Conservation (phyloP, 2,113 vertebrate species). For the Heteronetta atricapilla region DNA sequence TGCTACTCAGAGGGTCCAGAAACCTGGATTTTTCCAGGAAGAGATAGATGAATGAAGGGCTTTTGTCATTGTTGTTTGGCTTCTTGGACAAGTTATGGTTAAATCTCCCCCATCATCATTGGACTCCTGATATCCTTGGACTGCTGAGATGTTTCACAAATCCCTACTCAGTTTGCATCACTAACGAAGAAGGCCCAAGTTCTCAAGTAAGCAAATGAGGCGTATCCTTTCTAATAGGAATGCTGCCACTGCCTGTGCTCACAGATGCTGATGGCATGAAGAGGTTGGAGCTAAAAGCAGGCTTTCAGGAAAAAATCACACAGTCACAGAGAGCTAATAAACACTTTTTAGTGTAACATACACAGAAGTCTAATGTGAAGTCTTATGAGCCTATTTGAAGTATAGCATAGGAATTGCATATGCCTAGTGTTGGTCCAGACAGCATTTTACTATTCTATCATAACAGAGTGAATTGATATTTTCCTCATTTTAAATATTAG, state of each 20-base stretch:
- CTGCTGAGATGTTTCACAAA: not conserved
- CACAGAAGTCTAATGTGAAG: not conserved
- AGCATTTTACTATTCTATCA: not conserved
- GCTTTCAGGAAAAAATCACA: not conserved
- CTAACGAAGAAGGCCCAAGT: not conserved
- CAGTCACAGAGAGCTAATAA: not conserved
- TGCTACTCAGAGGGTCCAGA: not conserved
- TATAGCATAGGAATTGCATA: not conserved
- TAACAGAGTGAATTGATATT: not conserved
- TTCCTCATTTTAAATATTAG: not conserved
- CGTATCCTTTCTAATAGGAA: not conserved
- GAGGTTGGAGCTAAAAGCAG: not conserved
- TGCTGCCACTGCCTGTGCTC: not conserved
- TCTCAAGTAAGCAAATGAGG: not conserved
- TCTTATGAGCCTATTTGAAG: not conserved
- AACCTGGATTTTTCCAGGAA: not conserved
- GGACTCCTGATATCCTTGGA: not conserved
- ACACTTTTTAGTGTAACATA: not conserved
- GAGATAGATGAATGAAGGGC: not conserved
- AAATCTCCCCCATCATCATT: not conserved
- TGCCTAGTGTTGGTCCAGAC: not conserved
- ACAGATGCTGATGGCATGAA: not conserved
- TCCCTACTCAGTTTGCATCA: not conserved
- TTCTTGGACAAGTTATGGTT: not conserved
- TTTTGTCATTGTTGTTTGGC: not conserved